A percentile compares a stretch with the other conserved stretches of the same genome.
Evolutionary conservation across 2,888 invertebrate genomes (phyloP).

Genomic region (Spisula solida): DNA sequence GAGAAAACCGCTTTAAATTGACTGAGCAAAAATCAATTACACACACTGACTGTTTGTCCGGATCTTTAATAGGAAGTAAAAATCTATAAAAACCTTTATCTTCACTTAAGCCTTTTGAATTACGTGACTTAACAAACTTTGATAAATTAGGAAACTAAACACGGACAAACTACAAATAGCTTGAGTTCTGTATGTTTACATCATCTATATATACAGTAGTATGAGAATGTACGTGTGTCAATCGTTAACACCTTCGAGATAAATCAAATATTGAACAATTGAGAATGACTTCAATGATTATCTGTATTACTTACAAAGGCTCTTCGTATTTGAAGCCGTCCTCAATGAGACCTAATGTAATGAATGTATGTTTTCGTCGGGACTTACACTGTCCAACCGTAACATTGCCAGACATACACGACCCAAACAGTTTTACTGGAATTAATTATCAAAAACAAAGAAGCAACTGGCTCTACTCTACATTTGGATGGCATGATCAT

Average conservation of each 20-base stretch:
- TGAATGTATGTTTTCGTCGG: no score
- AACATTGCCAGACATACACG: no score
- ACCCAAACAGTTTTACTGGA: no score
- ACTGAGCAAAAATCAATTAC: conserved; percentile 17
- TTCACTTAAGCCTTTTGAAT: not conserved
- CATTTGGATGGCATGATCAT: no score
- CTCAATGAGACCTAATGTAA: no score
- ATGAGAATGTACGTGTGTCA: not conserved
- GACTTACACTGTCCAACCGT: no score
- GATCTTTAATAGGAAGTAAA: not conserved
- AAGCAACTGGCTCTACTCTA: no score
- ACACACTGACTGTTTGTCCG: not conserved
- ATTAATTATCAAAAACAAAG: no score
- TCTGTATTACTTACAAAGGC: no score
- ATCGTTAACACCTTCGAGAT: not conserved
- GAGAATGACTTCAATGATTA: not conserved
- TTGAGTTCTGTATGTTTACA: not conserved
- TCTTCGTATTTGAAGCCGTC: no score
- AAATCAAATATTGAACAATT: not conserved
- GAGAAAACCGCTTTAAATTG: not conserved
- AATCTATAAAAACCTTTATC: conserved; percentile 22
- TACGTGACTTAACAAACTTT: not conserved
- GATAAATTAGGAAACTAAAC: conserved; percentile 5
- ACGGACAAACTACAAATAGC: not conserved
- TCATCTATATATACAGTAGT: not conserved